Percentiles rank a stretch among this genome's conserved stretches.
Conservation (phyloP, 2,888 invertebrate genomes). For the Ophraella communa region DNA sequence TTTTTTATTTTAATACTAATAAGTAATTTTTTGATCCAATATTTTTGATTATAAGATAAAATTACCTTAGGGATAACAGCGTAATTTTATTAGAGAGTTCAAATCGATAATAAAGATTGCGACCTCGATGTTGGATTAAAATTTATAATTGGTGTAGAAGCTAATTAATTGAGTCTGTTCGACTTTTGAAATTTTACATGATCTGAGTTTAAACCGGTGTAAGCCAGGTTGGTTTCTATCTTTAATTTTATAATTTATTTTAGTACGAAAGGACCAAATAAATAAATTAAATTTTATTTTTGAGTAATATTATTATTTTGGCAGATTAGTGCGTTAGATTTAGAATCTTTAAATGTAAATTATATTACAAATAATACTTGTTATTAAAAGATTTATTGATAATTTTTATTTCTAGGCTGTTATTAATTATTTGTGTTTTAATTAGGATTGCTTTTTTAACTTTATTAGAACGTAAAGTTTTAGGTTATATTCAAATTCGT, state of each 20-base stretch:
- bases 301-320: conserved; percentile 63
- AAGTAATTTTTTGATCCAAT: no score
- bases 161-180: conserved; percentile 77
- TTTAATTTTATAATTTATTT: conserved; percentile 66
- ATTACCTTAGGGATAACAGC: no score
- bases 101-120: conserved; percentile 76
- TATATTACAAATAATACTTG: conserved; percentile 65
- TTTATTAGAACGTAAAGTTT: conserved; percentile 73
- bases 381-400: conserved; percentile 59
- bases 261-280: conserved; percentile 82
- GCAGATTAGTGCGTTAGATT: conserved; percentile 75
- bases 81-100: conserved; percentile 79
- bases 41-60: no score
- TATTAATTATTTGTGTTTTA: conserved; percentile 68
- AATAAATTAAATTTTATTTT: conserved; percentile 63
- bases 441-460: conserved; percentile 74
- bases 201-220: conserved; percentile 89
- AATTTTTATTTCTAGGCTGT: conserved; percentile 53
- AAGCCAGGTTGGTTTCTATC: conserved; percentile 88
- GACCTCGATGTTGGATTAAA: conserved; percentile 92
- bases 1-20: no score
- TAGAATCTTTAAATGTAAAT: conserved; percentile 71
- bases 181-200: conserved; percentile 78
- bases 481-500: conserved; percentile 76
- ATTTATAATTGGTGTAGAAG: conserved; percentile 70